Evolutionary conservation across 2,888 invertebrate genomes (phyloP).

Genomic region (Drosophila helvetica): DNA sequence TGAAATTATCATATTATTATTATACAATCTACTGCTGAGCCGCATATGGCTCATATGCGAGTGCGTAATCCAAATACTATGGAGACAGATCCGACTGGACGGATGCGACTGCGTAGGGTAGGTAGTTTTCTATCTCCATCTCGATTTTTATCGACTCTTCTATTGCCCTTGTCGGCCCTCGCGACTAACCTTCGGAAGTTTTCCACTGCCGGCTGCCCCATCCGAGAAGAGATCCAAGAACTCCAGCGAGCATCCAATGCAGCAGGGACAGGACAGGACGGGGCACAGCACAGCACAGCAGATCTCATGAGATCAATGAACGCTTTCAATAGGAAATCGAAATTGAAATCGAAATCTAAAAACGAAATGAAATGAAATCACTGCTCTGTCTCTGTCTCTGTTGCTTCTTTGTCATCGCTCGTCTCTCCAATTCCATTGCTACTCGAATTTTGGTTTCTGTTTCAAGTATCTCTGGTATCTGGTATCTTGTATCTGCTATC

Average conservation of each 20-base stretch:
- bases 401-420: conserved; percentile 15
- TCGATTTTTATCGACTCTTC: neutral
- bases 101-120: no score
- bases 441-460: neutral
- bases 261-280: no score
- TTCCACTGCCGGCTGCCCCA: conserved; percentile 24
- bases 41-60: neutral
- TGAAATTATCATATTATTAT: conserved; percentile 42
- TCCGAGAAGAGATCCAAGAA: conserved; percentile 1
- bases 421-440: neutral
- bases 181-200: conserved; percentile 46
- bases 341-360: conserved; percentile 56
- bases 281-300: no score
- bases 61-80: conserved; percentile 6
- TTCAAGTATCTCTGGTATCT: neutral
- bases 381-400: conserved; percentile 3
- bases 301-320: conserved; percentile 63
- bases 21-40: conserved; percentile 12
- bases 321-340: conserved; percentile 75
- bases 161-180: conserved; percentile 2
- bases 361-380: conserved; percentile 42
- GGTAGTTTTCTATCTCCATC: neutral
- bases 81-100: no score
- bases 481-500: neutral
- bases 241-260: conserved; percentile 19